phyloP scores from a whole-genome alignment of 2,888 invertebrate genomes.

The Pseudococcus longispinus region DNA sequence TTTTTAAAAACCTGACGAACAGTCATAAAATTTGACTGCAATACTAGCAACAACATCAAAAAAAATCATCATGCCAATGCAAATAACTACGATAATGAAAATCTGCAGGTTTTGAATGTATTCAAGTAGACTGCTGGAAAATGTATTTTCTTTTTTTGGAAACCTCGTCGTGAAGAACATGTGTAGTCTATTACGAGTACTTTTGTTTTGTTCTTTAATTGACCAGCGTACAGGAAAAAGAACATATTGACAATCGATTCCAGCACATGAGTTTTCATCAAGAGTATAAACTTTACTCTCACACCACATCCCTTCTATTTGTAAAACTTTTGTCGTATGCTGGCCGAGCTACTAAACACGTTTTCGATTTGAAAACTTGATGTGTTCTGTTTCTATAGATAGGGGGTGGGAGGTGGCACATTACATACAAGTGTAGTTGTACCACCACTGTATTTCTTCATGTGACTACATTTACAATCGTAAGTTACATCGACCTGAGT shows the following conservation, averaged over 20 bases:
- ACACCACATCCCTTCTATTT: background rate
- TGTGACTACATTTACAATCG: no score
- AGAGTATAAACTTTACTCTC: background rate
- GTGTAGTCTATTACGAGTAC: background rate
- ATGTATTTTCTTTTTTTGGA: no score
- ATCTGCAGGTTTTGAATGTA: no score
- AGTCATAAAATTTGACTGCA: no score
- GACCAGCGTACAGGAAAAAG: background rate
- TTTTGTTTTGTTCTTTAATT: background rate
- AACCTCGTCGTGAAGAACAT: background rate
- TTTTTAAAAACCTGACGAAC: no score
- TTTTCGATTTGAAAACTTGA: background rate
- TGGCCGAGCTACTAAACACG: background rate
- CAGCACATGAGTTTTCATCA: background rate
- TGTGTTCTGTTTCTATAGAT: background rate
- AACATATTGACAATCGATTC: background rate
- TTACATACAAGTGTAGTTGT: background rate
- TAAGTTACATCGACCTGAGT: background rate
- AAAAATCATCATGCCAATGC: no score
- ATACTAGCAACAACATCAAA: no score
- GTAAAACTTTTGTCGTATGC: background rate
- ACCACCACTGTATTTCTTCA: no score
- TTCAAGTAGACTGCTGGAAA: no score
- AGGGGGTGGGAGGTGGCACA: no score
- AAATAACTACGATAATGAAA: no score